Percentiles rank a stretch among this genome's conserved stretches.
phyloP scores from a whole-genome alignment of 2,797 vertebrate species.

The Cyprinodon diabolis region DNA sequence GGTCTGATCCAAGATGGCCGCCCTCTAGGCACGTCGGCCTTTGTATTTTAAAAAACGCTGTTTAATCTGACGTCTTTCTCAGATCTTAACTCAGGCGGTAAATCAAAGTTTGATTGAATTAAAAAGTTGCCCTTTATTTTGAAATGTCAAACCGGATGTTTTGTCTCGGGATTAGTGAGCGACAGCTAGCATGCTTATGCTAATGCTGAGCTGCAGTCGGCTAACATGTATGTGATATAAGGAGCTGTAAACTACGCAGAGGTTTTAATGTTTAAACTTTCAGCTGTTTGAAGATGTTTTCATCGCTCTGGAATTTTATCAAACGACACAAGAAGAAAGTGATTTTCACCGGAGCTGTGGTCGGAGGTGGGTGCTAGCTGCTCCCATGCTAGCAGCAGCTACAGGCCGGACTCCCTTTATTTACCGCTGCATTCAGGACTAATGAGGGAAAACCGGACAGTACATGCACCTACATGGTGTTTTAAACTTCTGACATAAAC shows the following conservation, averaged over 20 bases:
- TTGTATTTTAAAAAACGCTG: no score
- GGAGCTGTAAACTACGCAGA: background rate
- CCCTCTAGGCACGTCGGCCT: no score
- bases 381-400: slow-evolving; percentile 14
- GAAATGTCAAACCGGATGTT: background rate
- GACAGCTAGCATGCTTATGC: slow-evolving; percentile 46
- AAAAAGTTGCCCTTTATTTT: slow-evolving; percentile 37
- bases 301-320: slow-evolving; percentile 88
- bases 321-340: slow-evolving; percentile 95
- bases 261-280: background rate
- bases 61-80: background rate
- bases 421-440: fast-evolving
- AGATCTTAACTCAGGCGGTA: background rate
- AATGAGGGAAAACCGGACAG: fast-evolving
- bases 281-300: slow-evolving; percentile 80
- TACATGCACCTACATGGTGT: fast-evolving
- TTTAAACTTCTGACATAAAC: fast-evolving
- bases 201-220: background rate
- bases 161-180: fast-evolving
- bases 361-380: slow-evolving; percentile 84
- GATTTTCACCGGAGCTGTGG: slow-evolving; percentile 86
- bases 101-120: background rate
- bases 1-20: no score
- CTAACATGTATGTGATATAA: slow-evolving; percentile 41
- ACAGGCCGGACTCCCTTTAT: background rate